Base-by-base conservation (phyloP, 1,140 invertebrate genomes). In the Megalonaias nervosa region DNA sequence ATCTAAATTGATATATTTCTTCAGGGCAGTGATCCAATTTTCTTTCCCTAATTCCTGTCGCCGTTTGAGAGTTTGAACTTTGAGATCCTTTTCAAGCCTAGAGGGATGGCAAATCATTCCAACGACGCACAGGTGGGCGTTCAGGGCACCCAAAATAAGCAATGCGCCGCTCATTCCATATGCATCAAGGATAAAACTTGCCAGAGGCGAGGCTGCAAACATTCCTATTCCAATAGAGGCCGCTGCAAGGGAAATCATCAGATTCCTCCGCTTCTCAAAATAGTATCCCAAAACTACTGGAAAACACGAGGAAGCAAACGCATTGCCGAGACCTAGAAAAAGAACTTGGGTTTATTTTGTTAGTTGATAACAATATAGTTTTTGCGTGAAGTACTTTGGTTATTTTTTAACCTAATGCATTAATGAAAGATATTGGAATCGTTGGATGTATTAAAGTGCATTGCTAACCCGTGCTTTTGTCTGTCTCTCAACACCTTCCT, bases 311-410 rank as follows among this genome's bases (percentile, higher is more conserved):
- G 48, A n/a, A n/a, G 48, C 48, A n/a, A 74, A 60, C 11, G 65
- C 48, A 56, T 79, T 79, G 60, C 57, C 75, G n/a, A 72, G 73
- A 12, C 75, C 75, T 77, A 69, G 58, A 79, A 74, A 6, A 21
- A 55, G 82, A 48, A 48, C 11, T 48, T 48, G 38, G 38, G 38
- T 48, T 48, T 48, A 48, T 48, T 48, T 48, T 48, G 38, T 48
- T 48, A 48, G 1, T 48, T 48, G 38, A 48, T 48, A 48, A 11
- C 6, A 48, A 11, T 48, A 48, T 48, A 11, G 38, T 48, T 48
- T 38, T 48, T 48, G 38, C 38, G 38, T 11, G 38, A 48, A 48
- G 38, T 48, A 9, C 38, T 48, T 48, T 9, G 11, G 38, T 48
- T 9, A 48, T 48, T 48, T 48, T 31, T 48, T 48, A 11, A 48